These are phyloP conservation scores for Syrmaticus mikado DNA, from an alignment of 2,113 vertebrate species.

Conservation along the genomic window DNA sequence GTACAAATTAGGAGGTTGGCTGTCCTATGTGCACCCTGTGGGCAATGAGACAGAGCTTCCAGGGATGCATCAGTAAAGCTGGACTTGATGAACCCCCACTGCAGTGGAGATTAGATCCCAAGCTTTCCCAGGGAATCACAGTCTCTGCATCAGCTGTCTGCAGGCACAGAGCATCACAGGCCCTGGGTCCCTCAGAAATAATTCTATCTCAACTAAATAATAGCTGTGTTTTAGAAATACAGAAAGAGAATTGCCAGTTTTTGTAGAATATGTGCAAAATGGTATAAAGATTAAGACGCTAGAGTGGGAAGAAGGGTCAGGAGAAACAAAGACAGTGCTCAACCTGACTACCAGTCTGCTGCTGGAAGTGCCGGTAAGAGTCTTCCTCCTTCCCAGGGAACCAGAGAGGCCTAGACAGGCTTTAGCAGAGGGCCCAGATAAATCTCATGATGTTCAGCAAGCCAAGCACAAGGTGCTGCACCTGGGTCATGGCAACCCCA, in stretches of 20 bases:
- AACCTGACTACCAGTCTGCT: not conserved
- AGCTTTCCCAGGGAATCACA: not conserved
- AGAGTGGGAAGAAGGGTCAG: not conserved
- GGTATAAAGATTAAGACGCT: not conserved
- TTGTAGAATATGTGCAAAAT: not conserved
- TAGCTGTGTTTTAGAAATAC: not conserved
- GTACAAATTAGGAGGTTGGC: not conserved
- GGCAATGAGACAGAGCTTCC: not conserved
- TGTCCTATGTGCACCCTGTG: accelerated
- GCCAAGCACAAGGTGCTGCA: no score
- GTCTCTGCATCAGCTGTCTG: not conserved
- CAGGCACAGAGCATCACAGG: not conserved
- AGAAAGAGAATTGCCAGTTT: not conserved
- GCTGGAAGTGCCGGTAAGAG: not conserved
- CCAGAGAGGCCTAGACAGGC: no score
- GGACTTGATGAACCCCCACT: not conserved
- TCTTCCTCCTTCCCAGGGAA: not conserved
- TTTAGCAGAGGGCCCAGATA: no score
- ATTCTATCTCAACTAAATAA: not conserved
- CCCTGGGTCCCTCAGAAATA: accelerated
- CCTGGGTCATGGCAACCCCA: no score
- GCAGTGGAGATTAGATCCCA: not conserved
- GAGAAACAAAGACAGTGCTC: not conserved
- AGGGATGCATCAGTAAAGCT: not conserved
- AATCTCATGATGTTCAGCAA: no score